Base-by-base conservation (phyloP, 2,797 vertebrate species). In the Crenichthys baileyi region DNA sequence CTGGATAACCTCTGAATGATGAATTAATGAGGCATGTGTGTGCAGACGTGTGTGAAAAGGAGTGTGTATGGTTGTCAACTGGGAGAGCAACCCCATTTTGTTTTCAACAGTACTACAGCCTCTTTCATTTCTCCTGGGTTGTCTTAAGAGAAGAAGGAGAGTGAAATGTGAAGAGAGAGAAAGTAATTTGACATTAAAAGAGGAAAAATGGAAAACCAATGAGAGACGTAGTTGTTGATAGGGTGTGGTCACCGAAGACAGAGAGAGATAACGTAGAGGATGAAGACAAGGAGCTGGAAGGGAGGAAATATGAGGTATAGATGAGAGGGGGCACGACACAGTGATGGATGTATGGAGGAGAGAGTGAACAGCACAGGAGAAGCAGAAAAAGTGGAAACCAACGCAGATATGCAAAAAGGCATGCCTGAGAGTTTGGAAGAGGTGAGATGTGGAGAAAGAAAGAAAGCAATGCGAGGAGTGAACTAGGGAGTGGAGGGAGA, bases 191-290 rank as follows among this genome's bases (percentile, higher is more conserved):
- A 72, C 50, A n/a, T 36, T 41, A 68, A 16, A 8, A 46, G 11
- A 53, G 1, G 48, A 12, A 7, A 46, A 12, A 22, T 31, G 55
- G 16, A 41, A 55, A 58, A 76, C 61, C 50, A 48, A 60, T 18
- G 70, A 61, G 60, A 79, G 76, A 73, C 36, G 24, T 83, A 80
- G 87, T 85, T 89, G 81, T 84, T 86, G 80, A 82, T 83, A 90
- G 94, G 94, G 94, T 86, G 94, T 94, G 94, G 93, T 89, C 92
- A 87, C 70, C 71, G 9, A 82, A 89, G 77, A 88, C 79, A 81
- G 77, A 79, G 76, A 70, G 65, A 82, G 79, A 91, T 84, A 74
- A 85, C 83, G 70, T 73, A 68, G 77, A 75, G 80, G 82, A 85
- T 71, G 67, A 82, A 80, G 78, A 75, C 50, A 58, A 79, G 51